A percentile compares a stretch with the other conserved stretches of the same genome.
Evolutionary conservation across 2,113 vertebrate genomes (phyloP).

Genomic region (Campylomormyrus tamandua): DNA sequence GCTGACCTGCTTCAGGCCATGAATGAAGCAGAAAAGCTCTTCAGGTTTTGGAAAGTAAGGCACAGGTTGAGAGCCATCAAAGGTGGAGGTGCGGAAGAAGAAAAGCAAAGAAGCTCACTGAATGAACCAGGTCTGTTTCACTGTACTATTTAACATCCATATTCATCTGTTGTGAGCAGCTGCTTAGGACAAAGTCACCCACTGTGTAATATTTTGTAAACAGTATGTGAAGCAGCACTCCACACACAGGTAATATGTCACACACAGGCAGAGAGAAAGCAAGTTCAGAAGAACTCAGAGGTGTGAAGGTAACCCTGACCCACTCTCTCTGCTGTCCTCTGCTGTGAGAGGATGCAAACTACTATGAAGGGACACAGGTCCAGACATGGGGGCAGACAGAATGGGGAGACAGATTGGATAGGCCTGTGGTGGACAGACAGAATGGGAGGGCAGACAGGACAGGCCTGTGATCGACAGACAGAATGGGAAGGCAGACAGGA

Average conservation of each 20-base stretch:
- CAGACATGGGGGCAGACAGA: background rate
- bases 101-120: background rate
- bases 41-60: background rate
- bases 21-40: background rate
- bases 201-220: background rate
- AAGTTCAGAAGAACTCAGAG: background rate
- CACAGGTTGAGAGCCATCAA: background rate
- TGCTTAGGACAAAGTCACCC: background rate
- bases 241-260: background rate
- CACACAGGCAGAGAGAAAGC: background rate
- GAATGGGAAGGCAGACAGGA: accelerated
- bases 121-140: background rate
- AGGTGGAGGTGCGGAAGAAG: background rate
- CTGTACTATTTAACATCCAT: background rate
- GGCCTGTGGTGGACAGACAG: background rate
- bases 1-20: background rate
- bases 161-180: background rate
- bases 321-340: background rate
- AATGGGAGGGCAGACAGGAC: accelerated
- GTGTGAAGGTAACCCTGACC: background rate
- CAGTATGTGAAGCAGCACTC: background rate
- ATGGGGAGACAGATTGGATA: background rate
- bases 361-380: background rate
- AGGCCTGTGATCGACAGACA: background rate
- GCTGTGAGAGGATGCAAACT: background rate